Evolutionary conservation across 2,797 vertebrate species (phyloP).

Genomic region (Oreochromis grahami): DNA sequence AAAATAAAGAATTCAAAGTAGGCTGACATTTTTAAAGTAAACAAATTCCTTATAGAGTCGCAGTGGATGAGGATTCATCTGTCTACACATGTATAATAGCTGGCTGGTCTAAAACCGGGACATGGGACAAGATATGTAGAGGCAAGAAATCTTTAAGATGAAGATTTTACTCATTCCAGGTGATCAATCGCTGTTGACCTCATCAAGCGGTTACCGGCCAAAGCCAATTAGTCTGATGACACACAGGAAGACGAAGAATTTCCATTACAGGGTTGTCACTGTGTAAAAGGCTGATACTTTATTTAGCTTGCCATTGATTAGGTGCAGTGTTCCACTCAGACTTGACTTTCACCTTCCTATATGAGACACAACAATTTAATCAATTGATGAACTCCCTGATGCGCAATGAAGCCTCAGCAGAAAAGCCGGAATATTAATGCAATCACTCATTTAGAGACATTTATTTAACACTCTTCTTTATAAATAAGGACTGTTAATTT

Average conservation of each 20-base stretch:
- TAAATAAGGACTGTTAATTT: background rate
- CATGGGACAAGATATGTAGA: background rate
- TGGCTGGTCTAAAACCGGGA: background rate
- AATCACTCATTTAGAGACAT: slow-evolving; percentile 1
- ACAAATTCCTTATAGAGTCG: fast-evolving
- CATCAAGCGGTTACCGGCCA: slow-evolving; percentile 40
- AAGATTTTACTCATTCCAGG: slow-evolving; percentile 27
- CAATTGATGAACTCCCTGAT: slow-evolving; percentile 29
- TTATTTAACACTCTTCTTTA: background rate
- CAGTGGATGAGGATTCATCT: background rate
- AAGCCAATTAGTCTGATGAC: slow-evolving; percentile 68
- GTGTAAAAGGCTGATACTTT: background rate
- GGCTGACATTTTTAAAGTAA: background rate
- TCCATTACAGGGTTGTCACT: slow-evolving; percentile 8
- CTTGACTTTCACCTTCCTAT: slow-evolving; percentile 9
- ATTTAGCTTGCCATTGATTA: slow-evolving; percentile 45
- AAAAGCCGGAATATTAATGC: slow-evolving; percentile 3
- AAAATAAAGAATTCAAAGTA: background rate
- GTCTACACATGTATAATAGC: background rate
- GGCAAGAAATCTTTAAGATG: slow-evolving; percentile 14
- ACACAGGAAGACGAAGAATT: slow-evolving; percentile 20
- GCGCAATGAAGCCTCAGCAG: background rate
- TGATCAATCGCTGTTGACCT: slow-evolving; percentile 45
- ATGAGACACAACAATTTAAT: slow-evolving; percentile 21
- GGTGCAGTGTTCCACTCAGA: background rate